phyloP scores from a whole-genome alignment of 2,888 invertebrate genomes.

The Alentia gelatinosa region DNA sequence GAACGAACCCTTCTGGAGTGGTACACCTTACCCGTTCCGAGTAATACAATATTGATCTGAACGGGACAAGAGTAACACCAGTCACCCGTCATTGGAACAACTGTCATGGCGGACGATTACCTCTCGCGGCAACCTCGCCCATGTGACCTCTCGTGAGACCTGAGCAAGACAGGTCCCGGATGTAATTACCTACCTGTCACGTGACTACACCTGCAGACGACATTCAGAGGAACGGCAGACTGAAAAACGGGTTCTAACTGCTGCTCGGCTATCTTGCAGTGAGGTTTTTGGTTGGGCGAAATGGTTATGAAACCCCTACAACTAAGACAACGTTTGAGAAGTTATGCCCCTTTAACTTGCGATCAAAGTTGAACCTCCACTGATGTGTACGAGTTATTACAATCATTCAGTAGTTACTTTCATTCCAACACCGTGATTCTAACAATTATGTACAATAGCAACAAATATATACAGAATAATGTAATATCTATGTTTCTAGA shows the following conservation, averaged over 20 bases:
- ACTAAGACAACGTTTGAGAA: too few species aligned
- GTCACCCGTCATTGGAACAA: not conserved
- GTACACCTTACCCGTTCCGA: not conserved
- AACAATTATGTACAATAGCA: too few species aligned
- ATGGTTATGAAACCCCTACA: not conserved
- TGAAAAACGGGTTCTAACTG: not conserved
- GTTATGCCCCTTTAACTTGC: too few species aligned
- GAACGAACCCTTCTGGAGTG: too few species aligned
- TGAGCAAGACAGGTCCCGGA: conserved; percentile 29
- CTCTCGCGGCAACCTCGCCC: conserved; percentile 9
- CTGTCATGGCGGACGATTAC: conserved; percentile 36
- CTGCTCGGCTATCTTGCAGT: not conserved
- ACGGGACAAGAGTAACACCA: not conserved
- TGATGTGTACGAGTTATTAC: too few species aligned
- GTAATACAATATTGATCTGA: conserved; percentile 35
- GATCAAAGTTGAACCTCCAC: too few species aligned
- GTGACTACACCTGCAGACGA: conserved; percentile 36
- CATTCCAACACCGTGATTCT: too few species aligned
- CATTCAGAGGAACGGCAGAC: not conserved
- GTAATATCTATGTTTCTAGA: too few species aligned
- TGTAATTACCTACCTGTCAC: conserved; percentile 47
- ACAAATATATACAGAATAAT: too few species aligned
- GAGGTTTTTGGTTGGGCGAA: not conserved
- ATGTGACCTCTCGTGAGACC: conserved; percentile 35
- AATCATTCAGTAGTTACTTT: too few species aligned